Evolutionary conservation across 2,113 vertebrate genomes (phyloP).

Genomic region (Xenopus borealis): DNA sequence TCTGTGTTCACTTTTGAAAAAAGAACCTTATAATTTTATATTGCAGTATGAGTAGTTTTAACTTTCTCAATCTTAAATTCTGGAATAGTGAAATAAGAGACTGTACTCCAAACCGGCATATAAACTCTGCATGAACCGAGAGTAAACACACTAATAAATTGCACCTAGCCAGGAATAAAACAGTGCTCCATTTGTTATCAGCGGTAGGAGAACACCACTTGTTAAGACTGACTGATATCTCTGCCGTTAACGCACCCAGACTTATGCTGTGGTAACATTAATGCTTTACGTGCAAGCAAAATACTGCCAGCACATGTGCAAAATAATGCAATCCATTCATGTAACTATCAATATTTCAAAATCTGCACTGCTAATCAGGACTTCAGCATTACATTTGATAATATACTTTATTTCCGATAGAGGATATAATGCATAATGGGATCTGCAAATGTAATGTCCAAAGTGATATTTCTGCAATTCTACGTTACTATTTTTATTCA

Average conservation of each 20-base stretch:
- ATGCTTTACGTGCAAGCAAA: background rate
- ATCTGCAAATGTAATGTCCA: too few species aligned
- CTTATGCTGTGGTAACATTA: background rate
- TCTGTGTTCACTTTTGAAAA: slow-evolving; percentile 18
- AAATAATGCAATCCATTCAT: background rate
- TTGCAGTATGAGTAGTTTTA: slow-evolving; percentile 8
- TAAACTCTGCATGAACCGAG: slow-evolving; percentile 36
- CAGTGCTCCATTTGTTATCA: slow-evolving; percentile 39
- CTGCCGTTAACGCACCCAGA: slow-evolving; percentile 1
- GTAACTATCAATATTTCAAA: too few species aligned
- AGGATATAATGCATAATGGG: too few species aligned
- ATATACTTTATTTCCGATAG: too few species aligned
- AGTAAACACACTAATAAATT: slow-evolving; percentile 42
- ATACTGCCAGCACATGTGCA: background rate
- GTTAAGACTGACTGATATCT: slow-evolving; percentile 36
- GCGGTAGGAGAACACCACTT: slow-evolving; percentile 39
- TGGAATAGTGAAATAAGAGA: slow-evolving; percentile 12
- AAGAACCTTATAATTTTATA: slow-evolving; percentile 1
- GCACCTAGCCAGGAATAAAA: slow-evolving; percentile 39
- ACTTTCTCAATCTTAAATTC: slow-evolving; percentile 26
- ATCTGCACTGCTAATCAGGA: too few species aligned
- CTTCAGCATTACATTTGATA: too few species aligned
- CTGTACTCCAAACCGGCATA: slow-evolving; percentile 32
- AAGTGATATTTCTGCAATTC: too few species aligned
- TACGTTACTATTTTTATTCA: too few species aligned